phyloP scores from a whole-genome alignment of 1,140 invertebrate genomes.

The Heliothis virescens region DNA sequence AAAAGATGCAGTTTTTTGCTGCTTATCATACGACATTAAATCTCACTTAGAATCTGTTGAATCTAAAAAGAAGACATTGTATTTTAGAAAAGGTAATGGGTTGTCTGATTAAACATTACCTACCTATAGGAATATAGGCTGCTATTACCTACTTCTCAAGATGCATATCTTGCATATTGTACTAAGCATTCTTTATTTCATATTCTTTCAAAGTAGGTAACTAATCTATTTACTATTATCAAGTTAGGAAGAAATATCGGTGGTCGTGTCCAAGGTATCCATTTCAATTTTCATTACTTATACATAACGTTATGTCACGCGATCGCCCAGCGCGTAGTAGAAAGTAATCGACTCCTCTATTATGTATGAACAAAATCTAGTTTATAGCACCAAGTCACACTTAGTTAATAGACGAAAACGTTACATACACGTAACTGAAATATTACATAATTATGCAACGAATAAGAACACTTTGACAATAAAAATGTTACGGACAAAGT shows the following conservation, averaged over 20 bases:
- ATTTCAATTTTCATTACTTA: neutral
- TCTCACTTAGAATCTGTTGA: no score
- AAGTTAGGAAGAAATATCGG: neutral
- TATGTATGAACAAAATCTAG: neutral
- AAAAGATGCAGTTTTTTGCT: no score
- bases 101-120: no score
- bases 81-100: no score
- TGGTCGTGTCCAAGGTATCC: neutral
- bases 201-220: no score
- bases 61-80: no score
- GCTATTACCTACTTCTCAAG: no score
- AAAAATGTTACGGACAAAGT: neutral
- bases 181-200: no score
- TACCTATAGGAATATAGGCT: no score
- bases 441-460: neutral
- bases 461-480: neutral
- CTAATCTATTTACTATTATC: no score
- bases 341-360: neutral
- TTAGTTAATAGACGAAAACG: conserved; percentile 1
- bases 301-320: neutral
- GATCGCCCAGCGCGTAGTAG: neutral
- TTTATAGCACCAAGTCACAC: conserved; percentile 4
- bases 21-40: neutral
- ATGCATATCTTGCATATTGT: no score
- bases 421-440: neutral